These are phyloP conservation scores for Leptopilina boulardi DNA, from an alignment of 1,140 invertebrate species.

Conservation along the genomic window DNA sequence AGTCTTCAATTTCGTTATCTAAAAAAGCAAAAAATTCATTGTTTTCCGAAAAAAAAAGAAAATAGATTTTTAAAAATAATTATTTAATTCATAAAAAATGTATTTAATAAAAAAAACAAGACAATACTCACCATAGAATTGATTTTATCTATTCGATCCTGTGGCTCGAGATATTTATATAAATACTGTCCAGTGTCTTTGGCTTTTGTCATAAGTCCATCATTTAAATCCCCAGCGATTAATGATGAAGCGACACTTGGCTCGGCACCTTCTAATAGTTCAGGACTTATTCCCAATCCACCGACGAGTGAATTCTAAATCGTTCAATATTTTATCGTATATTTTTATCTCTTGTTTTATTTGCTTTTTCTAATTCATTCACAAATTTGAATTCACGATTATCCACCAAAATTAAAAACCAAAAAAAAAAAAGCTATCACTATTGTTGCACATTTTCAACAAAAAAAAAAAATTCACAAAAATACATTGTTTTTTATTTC, in stretches of 20 bases:
- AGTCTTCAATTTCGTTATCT: conserved; percentile 86
- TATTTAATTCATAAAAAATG: conserved; percentile 16
- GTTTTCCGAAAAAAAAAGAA: not conserved
- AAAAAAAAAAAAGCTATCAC: conserved; percentile 8
- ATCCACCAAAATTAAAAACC: not conserved
- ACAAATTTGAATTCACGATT: not conserved
- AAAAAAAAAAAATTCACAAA: not conserved
- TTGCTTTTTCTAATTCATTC: conserved; percentile 2
- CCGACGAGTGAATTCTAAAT: conserved; percentile 73
- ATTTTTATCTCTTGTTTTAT: conserved; percentile 8
- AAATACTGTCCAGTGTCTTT: conserved; percentile 87
- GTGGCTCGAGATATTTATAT: conserved; percentile 79
- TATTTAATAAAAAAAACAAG: too few relatives aligned
- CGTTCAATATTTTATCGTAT: conserved; percentile 44
- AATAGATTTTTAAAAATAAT: not conserved
- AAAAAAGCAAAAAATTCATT: conserved; percentile 35
- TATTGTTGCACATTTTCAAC: not conserved
- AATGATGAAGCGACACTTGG: conserved; percentile 75
- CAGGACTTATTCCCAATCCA: conserved; percentile 73
- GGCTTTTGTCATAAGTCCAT: conserved; percentile 86
- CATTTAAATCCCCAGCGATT: conserved; percentile 79
- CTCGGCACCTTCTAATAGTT: conserved; percentile 73
- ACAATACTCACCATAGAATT: conserved; percentile 81
- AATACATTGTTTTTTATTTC: not conserved
- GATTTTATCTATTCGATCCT: conserved; percentile 81